Evolutionary conservation across 2,113 vertebrate genomes (phyloP), one percentile per base, ranked within the genome.

Genomic region (Propithecus coquereli): DNA sequence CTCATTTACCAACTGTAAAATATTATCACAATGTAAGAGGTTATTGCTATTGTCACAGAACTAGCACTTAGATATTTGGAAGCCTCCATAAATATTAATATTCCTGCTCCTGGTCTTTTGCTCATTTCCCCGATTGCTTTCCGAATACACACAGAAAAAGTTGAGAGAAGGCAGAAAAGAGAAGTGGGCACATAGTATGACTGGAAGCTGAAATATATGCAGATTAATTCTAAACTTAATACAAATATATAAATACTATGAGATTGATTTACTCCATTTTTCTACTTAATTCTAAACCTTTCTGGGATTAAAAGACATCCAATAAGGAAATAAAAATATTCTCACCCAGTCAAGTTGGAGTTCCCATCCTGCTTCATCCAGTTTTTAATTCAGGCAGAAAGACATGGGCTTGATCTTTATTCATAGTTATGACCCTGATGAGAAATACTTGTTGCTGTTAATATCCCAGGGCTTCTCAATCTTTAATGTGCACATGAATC

Each of bases 201-300:
- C 30, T 63, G 12, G 34, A 61, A 77, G 10, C 61, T 87, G 47
- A 66, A 74, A 57, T 92, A 70, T 85, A 43, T n/a, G 50, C 3
- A 71, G 74, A 88, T 93, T 89, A 81, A 89, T 70, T 96, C 34
- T 76, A 87, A 59, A 57, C 30, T 65, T 86, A 80, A 71, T 84
- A 43, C 23, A 59, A 74, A 61, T 37, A 70, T 86, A 50, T 63
- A 73, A 90, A 86, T 95, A 22, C n/a, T 66, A 4, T 79, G 52
- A 3, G n/a, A 50, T 63, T 61, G n/a, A 82, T 76, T 81, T 80
- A 79, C 20, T 74, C n/a, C 16, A 61, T 86, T 81, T 90, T 32
- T 92, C 17, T 76, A 57, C 30, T 68, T 47, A 45, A 80, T 81
- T 93, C 45, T 81, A 87, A 70, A 79, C 17, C 2, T 87, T 95